Conservation (phyloP, 2,113 vertebrate species). For the Mustelus asterias region DNA sequence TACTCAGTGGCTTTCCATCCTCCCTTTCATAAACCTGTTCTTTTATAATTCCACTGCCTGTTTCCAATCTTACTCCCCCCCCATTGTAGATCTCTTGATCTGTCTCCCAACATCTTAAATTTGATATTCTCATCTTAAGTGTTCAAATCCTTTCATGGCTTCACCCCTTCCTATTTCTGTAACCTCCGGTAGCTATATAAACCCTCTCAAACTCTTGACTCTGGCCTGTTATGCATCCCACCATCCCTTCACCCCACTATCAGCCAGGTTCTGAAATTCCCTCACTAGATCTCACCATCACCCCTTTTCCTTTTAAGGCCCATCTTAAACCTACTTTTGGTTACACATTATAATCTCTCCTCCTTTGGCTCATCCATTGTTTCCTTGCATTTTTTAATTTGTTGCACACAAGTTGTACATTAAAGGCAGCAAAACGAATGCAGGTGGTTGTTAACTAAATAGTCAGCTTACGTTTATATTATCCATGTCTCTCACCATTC, state of each 20-base stretch:
- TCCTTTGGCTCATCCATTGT: neutral
- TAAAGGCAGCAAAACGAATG: neutral
- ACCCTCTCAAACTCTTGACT: neutral
- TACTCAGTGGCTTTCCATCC: neutral
- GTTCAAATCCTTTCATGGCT: neutral
- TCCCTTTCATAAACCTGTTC: neutral
- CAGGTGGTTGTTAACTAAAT: neutral
- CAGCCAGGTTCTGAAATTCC: neutral
- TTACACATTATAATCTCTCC: neutral
- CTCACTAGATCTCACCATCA: neutral
- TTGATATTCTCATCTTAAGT: neutral
- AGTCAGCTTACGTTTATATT: neutral
- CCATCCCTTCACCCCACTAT: no score
- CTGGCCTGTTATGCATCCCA: neutral
- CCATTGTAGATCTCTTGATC: neutral
- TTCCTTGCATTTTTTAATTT: neutral
- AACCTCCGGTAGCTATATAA: neutral
- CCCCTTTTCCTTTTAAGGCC: neutral
- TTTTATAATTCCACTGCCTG: neutral
- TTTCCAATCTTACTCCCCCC: neutral
- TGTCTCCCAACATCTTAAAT: neutral
- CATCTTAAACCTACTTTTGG: neutral
- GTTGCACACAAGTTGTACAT: neutral
- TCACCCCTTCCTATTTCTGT: neutral
- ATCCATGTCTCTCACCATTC: neutral